A percentile compares a stretch with the other conserved stretches of the same genome.
Conservation (phyloP, 2,888 invertebrate genomes). For the Octonoba sinensis region DNA sequence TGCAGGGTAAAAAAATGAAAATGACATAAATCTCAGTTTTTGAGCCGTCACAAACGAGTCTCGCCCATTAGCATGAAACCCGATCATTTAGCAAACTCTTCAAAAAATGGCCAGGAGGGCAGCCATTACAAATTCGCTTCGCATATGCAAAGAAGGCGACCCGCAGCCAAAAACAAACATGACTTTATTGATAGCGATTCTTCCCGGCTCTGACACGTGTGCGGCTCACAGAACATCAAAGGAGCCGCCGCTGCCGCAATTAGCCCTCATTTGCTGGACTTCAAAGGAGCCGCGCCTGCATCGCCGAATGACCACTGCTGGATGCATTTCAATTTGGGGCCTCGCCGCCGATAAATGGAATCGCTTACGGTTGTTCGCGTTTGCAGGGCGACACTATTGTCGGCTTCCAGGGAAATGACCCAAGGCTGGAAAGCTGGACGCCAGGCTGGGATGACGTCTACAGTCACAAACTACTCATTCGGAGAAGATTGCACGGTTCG, state of each 20-base stretch:
- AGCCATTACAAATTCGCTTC: constrained; percentile 32
- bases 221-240: constrained; percentile 15
- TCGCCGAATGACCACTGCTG: constrained; percentile 3
- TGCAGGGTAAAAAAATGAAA: no score
- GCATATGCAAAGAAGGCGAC: constrained; percentile 16
- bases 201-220: no score
- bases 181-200: constrained; percentile 12
- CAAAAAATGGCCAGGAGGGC: no score
- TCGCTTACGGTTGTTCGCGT: no score
- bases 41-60: no score
- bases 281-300: constrained; percentile 33
- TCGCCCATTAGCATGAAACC: no score
- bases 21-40: no score
- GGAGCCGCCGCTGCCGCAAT: constrained; percentile 25
- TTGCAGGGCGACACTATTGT: no score
- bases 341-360: no score
- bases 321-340: constrained; percentile 19
- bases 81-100: no score
- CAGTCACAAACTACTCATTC: not conserved
- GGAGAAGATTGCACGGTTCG: not conserved
- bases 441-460: not conserved
- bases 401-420: no score
- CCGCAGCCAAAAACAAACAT: constrained; percentile 19
- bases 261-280: constrained; percentile 38
- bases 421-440: no score